Evolutionary conservation across 2,888 invertebrate species (phyloP).

Genomic region (Helleia helle): DNA sequence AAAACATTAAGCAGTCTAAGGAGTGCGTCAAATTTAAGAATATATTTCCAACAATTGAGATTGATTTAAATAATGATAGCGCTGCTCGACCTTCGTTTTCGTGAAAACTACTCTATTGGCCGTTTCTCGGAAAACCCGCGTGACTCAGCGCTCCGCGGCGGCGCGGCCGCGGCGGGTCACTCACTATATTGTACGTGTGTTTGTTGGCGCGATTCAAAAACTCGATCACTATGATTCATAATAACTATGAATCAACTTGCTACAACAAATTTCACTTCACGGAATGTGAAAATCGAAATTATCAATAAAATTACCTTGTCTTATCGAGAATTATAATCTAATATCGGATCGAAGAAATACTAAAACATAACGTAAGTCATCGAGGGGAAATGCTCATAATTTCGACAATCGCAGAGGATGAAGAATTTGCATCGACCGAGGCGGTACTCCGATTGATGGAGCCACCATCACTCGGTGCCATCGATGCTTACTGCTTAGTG

Average conservation of each 20-base stretch:
- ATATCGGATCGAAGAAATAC: too few relatives aligned
- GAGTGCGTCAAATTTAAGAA: constrained; percentile 16
- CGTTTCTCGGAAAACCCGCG: constrained; percentile 69
- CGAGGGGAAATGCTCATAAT: too few relatives aligned
- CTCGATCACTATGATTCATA: constrained; percentile 69
- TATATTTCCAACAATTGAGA: constrained; percentile 13
- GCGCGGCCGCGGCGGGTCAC: too few relatives aligned
- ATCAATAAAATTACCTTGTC: too few relatives aligned
- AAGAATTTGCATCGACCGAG: too few relatives aligned
- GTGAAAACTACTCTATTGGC: constrained; percentile 58
- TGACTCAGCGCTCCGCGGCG: constrained; percentile 65
- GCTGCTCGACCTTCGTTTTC: constrained; percentile 55
- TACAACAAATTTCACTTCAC: constrained; percentile 43
- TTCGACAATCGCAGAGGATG: too few relatives aligned
- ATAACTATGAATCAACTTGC: constrained; percentile 59
- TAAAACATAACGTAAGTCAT: too few relatives aligned
- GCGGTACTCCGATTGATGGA: too few relatives aligned
- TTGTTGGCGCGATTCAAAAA: constrained; percentile 68
- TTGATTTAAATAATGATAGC: constrained; percentile 14
- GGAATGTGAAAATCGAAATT: constrained; percentile 9
- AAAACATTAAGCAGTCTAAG: too few relatives aligned
- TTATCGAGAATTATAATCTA: too few relatives aligned
- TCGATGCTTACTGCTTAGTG: too few relatives aligned
- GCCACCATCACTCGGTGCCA: too few relatives aligned
- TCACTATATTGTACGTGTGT: constrained; percentile 64